Evolutionary conservation across 1,140 invertebrate genomes (phyloP).

Genomic region (Drosophila novamexicana): DNA sequence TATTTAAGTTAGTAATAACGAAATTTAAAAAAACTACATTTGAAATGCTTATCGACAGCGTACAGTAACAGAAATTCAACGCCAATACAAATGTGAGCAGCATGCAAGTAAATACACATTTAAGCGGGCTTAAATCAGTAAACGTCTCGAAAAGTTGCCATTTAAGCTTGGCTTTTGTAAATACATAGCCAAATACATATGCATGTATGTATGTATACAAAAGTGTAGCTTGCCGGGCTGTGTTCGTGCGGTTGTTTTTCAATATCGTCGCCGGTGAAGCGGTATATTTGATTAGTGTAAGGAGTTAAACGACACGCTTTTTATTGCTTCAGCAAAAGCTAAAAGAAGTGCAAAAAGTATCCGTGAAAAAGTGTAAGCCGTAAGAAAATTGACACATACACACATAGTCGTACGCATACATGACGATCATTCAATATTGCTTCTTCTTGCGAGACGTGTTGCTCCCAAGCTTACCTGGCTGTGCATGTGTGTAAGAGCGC

Average conservation of each 20-base stretch:
- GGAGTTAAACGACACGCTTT: constrained; percentile 14
- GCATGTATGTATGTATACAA: constrained; percentile 3
- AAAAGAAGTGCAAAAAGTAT: constrained; percentile 38
- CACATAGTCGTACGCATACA: constrained; percentile 34
- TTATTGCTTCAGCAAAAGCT: constrained; percentile 4
- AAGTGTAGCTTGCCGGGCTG: constrained; percentile 23
- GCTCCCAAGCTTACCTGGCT: constrained; percentile 66
- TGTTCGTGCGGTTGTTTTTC: background rate
- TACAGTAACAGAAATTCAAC: background rate
- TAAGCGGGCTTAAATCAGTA: constrained; percentile 3
- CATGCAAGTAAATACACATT: background rate
- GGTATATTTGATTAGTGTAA: constrained; percentile 6
- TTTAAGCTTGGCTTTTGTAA: constrained; percentile 33
- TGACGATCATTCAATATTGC: constrained; percentile 73
- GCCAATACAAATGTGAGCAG: background rate
- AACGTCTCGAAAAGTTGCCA: background rate
- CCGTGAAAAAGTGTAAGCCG: constrained; percentile 29
- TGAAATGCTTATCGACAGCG: background rate
- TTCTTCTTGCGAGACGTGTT: constrained; percentile 51
- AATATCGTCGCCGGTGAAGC: constrained; percentile 12
- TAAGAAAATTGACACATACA: constrained; percentile 27
- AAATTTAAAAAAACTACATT: background rate
- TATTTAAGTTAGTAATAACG: background rate
- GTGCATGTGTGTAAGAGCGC: constrained; percentile 37
- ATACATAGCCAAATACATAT: background rate